Evolutionary conservation across 2,113 vertebrate genomes (phyloP).

Genomic region (Boulengeromyrus knoepffleri): DNA sequence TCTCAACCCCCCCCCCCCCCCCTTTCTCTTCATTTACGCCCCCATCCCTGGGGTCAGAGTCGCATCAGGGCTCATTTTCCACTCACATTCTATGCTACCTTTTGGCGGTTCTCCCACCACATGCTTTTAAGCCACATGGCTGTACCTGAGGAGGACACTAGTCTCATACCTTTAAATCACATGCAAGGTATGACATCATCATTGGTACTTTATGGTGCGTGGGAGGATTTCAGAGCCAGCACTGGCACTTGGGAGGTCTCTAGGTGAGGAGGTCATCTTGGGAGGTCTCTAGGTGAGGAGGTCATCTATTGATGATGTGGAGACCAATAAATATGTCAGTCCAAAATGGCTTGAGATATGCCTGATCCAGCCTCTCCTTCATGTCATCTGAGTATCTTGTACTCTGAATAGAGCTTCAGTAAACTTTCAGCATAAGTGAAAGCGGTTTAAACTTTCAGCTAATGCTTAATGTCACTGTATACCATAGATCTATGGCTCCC

Average conservation of each 20-base stretch:
- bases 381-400: background rate
- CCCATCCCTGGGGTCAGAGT: background rate
- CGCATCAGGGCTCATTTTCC: background rate
- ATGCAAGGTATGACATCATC: background rate
- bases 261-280: background rate
- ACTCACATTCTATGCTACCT: background rate
- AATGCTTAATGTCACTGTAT: background rate
- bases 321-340: background rate
- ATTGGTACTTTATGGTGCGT: background rate
- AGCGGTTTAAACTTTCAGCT: background rate
- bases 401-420: background rate
- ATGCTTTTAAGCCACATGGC: background rate
- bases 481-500: background rate
- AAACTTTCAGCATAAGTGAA: background rate
- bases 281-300: background rate
- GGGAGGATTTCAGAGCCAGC: background rate
- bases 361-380: background rate
- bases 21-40: background rate
- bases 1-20: background rate
- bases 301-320: background rate
- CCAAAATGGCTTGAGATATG: background rate
- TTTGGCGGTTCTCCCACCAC: background rate
- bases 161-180: background rate
- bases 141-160: background rate
- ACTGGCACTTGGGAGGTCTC: background rate